Base-by-base conservation (phyloP, 2,113 vertebrate genomes). In the Cheirogaleus medius region DNA sequence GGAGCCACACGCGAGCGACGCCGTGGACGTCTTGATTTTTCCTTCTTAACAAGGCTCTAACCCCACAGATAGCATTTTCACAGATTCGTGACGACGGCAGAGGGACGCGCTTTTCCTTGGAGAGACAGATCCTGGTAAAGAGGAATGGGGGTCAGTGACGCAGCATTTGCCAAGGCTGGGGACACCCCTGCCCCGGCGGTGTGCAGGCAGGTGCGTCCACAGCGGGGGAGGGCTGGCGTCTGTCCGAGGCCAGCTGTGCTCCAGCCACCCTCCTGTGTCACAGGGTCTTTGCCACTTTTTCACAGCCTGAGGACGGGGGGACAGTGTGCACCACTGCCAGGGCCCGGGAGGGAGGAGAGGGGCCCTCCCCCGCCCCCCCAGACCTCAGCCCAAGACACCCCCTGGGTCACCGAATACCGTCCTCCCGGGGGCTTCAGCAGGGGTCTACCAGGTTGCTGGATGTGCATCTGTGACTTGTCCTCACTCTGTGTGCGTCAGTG, bases 91-190 rank as follows among this genome's bases (percentile, higher is more conserved):
- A 34, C n/a, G 0, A 1, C 1, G 6, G 47, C 7, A 3, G 49
- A 4, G 10, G 49, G 23, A 47, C 6, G 17, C 2, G 37, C 44
- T 8, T 13, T 11, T 0, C 58, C 37, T 92, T 32, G 4, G 18
- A 39, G 0, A 1, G 37, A 25, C 10, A 4, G 58, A 34, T 42
- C 8, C 37, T 0, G 1, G 9, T 0, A 2, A 15, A n/a, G 47
- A 29, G 49, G 10, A n/a, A 21, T 0, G 37, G 49, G 6, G 32
- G 25, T 32, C 58, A 2, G 12, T 10, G 89, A 56, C 3, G 12
- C 25, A 32, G 63, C 4, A 0, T 9, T 2, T 15, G 25, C n/a
- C 52, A 3, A 29, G 82, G 15, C n/a, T 4, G 27, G 18, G 27
- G 8, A 13, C 15, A 7, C 20, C 21, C 11, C 5, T 0, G 13